phyloP scores from a whole-genome alignment of 53 echinoderm and acorn worm genomes.

The Patiria pectinifera region DNA sequence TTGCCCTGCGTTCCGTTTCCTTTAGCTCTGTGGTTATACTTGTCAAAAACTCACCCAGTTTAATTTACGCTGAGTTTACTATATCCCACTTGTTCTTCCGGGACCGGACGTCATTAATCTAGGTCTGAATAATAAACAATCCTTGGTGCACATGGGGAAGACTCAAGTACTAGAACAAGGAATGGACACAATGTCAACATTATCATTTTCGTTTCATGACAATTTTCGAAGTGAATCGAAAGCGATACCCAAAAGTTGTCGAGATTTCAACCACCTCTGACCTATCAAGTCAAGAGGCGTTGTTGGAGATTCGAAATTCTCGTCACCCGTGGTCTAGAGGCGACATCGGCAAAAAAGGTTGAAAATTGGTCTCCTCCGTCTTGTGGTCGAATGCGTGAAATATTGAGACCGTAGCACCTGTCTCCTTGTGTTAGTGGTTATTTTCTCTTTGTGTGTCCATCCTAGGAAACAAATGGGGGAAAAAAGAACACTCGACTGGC shows the following conservation, averaged over 20 bases:
- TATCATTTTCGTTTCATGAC: not conserved
- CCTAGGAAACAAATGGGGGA: slow-evolving; percentile 10
- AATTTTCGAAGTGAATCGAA: not conserved
- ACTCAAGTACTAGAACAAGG: not conserved
- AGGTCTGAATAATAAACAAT: not conserved
- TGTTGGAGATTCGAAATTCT: not conserved
- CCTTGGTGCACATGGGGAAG: not conserved
- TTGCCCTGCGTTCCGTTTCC: not conserved
- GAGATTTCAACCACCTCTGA: slow-evolving; percentile 10
- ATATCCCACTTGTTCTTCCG: not conserved
- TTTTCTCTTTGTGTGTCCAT: slow-evolving; percentile 16
- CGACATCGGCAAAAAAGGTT: not conserved
- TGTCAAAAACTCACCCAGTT: not conserved
- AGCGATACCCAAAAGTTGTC: not conserved
- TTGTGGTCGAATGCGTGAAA: slow-evolving; percentile 19
- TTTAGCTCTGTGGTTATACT: not conserved
- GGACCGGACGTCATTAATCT: not conserved
- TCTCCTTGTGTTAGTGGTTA: slow-evolving; percentile 23
- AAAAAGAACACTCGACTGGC: slow-evolving; percentile 30
- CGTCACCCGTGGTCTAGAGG: not conserved
- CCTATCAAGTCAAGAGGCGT: not conserved
- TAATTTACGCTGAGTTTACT: not conserved
- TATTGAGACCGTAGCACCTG: slow-evolving; percentile 50
- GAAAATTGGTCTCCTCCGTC: slow-evolving; percentile 18
- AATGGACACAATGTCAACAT: not conserved